Conservation (phyloP, 2,888 invertebrate genomes). For the Eutolmus rufibarbis region DNA sequence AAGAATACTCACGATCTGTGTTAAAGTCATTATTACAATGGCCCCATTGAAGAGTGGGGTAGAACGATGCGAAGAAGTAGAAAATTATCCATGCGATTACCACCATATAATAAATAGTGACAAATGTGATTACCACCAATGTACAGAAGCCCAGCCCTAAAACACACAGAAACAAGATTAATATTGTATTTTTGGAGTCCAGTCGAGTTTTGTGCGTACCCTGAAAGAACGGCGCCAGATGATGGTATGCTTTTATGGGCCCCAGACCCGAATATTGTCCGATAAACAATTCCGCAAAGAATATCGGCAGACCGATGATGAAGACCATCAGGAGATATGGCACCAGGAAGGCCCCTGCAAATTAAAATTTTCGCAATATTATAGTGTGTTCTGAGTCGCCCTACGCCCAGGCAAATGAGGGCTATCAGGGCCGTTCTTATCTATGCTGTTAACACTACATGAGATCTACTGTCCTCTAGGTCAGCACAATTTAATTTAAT, state of each 20-base stretch:
- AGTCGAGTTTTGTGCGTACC: slow-evolving; percentile 44
- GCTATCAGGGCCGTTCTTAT: not conserved
- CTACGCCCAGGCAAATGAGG: not conserved
- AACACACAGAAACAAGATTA: slow-evolving; percentile 50
- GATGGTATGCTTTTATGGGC: slow-evolving; percentile 70
- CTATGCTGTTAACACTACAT: not conserved
- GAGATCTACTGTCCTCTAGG: slow-evolving; percentile 7
- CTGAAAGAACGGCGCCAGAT: slow-evolving; percentile 67
- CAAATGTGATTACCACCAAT: slow-evolving; percentile 73
- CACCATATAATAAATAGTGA: slow-evolving; percentile 81
- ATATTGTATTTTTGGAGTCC: not conserved
- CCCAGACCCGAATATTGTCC: slow-evolving; percentile 83
- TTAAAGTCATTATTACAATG: slow-evolving; percentile 72
- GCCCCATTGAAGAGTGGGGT: slow-evolving; percentile 72
- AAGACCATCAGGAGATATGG: slow-evolving; percentile 77
- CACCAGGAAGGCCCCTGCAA: slow-evolving; percentile 77
- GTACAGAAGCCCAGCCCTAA: slow-evolving; percentile 73
- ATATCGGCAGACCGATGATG: slow-evolving; percentile 80
- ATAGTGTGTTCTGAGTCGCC: not conserved
- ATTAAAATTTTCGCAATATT: slow-evolving; percentile 45
- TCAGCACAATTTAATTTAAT: slow-evolving; percentile 37
- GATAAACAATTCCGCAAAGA: slow-evolving; percentile 78
- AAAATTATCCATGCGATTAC: slow-evolving; percentile 80
- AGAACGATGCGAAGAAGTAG: slow-evolving; percentile 76
- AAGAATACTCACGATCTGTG: slow-evolving; percentile 65